These are phyloP conservation scores for Rhabdornis inornatus DNA, from an alignment of 2,113 vertebrate genomes.

Conservation along the genomic window DNA sequence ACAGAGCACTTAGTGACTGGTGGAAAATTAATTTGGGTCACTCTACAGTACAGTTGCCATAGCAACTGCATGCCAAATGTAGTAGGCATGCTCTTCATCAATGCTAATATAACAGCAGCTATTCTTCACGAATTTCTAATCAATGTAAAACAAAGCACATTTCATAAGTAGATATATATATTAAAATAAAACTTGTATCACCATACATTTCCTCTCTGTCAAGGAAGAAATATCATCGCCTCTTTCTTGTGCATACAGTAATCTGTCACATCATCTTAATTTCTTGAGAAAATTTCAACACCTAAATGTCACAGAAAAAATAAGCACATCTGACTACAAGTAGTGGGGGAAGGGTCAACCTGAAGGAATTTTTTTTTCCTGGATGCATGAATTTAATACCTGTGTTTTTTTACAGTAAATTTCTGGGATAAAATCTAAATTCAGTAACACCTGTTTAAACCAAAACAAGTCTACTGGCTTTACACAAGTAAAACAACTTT, in stretches of 20 bases:
- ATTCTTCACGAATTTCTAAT: conserved; percentile 36
- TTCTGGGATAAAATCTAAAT: background rate
- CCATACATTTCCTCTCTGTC: background rate
- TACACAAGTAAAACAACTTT: background rate
- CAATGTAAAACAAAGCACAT: background rate
- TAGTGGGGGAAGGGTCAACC: background rate
- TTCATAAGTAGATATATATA: background rate
- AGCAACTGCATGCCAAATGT: conserved; percentile 66
- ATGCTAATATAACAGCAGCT: conserved; percentile 37
- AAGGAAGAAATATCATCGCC: background rate
- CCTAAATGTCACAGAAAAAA: conserved; percentile 10
- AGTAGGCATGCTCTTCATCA: conserved; percentile 33
- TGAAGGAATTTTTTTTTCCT: background rate
- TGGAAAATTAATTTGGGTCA: conserved; percentile 75
- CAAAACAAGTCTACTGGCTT: background rate
- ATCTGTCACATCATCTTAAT: background rate
- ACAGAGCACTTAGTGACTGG: conserved; percentile 49
- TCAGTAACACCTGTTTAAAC: background rate
- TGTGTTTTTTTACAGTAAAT: background rate
- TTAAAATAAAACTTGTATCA: background rate
- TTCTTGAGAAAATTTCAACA: background rate
- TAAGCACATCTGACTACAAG: background rate
- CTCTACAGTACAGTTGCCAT: conserved; percentile 61
- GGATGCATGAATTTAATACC: background rate
- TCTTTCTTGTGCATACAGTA: background rate